Evolutionary conservation across 2,888 invertebrate genomes (phyloP), one percentile per base, ranked within the genome.

Genomic region (Cephalotes varians): DNA sequence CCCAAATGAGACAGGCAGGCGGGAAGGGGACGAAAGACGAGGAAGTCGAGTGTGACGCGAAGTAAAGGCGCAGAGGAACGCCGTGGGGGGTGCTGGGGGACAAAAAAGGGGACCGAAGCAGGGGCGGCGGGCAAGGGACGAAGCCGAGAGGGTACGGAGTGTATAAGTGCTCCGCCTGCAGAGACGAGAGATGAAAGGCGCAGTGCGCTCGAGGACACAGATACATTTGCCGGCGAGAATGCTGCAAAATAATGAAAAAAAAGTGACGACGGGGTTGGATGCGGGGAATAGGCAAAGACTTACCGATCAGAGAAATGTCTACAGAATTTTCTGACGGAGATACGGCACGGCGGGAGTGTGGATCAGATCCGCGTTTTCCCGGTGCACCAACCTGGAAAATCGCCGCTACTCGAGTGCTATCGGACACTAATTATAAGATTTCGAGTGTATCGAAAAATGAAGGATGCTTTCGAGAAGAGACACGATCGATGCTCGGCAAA

Each of bases 121-220:
- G 47, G 56, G 51, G n/a, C 31, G 72, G 54, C 21, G 62, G 73
- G 44, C 10, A 37, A 58, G 40, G 76, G 21, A 58, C 28, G 82
- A 79, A 77, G 69, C 69, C 21, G 83, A 81, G 79, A 82, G 74
- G 85, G 79, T 86, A 86, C 89, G 87, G 92, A 93, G 93, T 92
- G 93, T 93, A 92, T 93, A 93, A 94, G 93, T 94, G 94, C 93
- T 92, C 89, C 87, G 92, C 84, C 91, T 92, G 91, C 88, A 91
- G 92, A 93, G 92, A 93, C 90, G 90, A 92, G 91, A 94, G 93
- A 93, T 94, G 94, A 94, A 93, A 94, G 93, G 92, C 92, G 91
- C 87, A 90, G 89, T 91, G 90, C 90, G 92, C 93, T 93, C 91
- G 93, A 93, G 92, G 92, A 92, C 92, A 91, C 91, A 86, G 90